A percentile compares a stretch with the other conserved stretches of the same genome.
These are phyloP conservation scores for Melanotaenia duboulayi DNA, from an alignment of 2,113 vertebrate genomes.

Conservation along the genomic window DNA sequence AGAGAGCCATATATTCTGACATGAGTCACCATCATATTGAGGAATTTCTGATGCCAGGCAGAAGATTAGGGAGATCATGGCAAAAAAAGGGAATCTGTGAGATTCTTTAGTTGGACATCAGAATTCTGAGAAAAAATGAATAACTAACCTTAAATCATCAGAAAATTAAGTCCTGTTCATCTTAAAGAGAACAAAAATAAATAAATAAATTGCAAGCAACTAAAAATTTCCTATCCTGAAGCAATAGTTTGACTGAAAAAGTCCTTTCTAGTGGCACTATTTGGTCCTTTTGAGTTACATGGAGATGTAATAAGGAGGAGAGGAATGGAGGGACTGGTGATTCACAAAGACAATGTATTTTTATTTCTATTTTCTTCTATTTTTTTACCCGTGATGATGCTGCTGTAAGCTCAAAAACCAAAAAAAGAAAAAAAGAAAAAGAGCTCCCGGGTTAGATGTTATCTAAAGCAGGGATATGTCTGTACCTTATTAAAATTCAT, in stretches of 20 bases:
- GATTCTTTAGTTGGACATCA: not conserved
- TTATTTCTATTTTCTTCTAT: too few species aligned
- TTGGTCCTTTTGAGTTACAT: too few species aligned
- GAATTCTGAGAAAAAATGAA: not conserved
- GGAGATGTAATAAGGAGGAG: too few species aligned
- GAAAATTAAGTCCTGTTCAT: not conserved
- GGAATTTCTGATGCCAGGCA: not conserved
- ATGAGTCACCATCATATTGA: not conserved
- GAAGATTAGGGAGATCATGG: not conserved
- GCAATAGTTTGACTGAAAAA: too few species aligned
- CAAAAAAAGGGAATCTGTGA: not conserved
- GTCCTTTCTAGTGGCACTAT: too few species aligned
- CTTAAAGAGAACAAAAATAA: not conserved
- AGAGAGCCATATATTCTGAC: slow-evolving; percentile 5
- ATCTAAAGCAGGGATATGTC: not conserved
- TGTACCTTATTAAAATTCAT: not conserved
- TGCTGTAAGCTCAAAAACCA: not conserved
- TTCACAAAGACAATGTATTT: too few species aligned
- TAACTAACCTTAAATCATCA: not conserved
- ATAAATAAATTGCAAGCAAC: too few species aligned
- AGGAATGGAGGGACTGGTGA: too few species aligned
- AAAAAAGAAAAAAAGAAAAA: too few species aligned
- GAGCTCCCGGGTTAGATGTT: not conserved
- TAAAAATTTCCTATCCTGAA: too few species aligned
- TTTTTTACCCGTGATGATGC: too few species aligned